A percentile compares a stretch with the other conserved stretches of the same genome.
These are phyloP conservation scores for Campoplex capitator DNA, from an alignment of 2,888 invertebrate species.

Conservation along the genomic window DNA sequence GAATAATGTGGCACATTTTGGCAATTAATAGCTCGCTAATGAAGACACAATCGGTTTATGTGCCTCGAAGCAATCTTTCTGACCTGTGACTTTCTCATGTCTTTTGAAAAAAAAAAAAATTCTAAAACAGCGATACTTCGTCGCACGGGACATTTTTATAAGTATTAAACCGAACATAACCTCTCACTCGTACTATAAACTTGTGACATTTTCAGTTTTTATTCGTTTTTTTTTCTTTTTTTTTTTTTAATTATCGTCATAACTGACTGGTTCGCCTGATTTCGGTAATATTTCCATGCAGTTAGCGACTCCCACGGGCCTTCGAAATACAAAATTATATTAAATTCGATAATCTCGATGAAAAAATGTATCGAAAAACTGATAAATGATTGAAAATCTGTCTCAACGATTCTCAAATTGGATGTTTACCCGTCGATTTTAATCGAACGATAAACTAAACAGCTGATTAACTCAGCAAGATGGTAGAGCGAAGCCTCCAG, in stretches of 20 bases:
- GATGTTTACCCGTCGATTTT: not conserved
- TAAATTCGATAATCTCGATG: too few species aligned
- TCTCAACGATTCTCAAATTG: not conserved
- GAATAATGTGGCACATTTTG: constrained; percentile 79
- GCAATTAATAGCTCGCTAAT: constrained; percentile 83
- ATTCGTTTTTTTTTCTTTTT: too few species aligned
- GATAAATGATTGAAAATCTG: not conserved
- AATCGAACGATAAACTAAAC: constrained; percentile 6
- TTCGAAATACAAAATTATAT: too few species aligned
- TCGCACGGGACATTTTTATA: not conserved
- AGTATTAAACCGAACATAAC: not conserved
- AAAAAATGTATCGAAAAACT: not conserved
- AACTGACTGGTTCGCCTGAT: too few species aligned
- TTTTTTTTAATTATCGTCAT: too few species aligned
- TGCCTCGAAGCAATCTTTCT: constrained; percentile 73
- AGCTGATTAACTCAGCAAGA: not conserved
- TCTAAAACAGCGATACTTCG: not conserved
- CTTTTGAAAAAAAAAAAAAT: constrained; percentile 30
- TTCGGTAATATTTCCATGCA: too few species aligned
- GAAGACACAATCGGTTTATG: constrained; percentile 80
- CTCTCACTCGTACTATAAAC: not conserved
- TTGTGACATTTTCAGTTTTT: not conserved
- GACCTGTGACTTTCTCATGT: constrained; percentile 62
- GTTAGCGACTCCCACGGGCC: too few species aligned
- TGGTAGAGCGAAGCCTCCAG: not conserved